phyloP scores from a whole-genome alignment of 2,888 invertebrate genomes.

The Prosapia bicincta region DNA sequence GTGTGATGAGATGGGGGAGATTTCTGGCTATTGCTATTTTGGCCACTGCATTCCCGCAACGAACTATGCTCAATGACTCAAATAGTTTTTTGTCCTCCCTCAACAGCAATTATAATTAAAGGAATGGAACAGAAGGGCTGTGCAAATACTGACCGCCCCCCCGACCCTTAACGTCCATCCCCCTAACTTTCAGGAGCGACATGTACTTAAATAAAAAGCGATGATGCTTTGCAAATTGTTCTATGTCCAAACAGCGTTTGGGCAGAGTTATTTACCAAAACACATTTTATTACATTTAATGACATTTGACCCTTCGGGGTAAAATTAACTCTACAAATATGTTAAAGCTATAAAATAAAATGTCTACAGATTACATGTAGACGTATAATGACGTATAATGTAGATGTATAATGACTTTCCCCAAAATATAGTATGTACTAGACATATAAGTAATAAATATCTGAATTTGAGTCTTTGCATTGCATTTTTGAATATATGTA shows the following conservation, averaged over 20 bases:
- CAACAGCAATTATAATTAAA: not conserved
- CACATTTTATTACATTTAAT: not conserved
- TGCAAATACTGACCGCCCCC: not conserved
- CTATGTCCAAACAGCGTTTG: not conserved
- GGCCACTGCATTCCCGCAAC: conserved; percentile 15
- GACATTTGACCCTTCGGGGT: not conserved
- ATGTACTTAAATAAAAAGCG: not conserved
- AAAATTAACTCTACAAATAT: not conserved
- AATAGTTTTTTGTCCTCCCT: conserved; percentile 27
- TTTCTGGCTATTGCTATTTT: conserved; percentile 4
- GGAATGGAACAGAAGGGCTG: not conserved
- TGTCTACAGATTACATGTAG: no score
- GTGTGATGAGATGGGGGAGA: conserved; percentile 21
- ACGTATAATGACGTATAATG: no score
- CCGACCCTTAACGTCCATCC: not conserved
- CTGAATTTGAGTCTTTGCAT: no score
- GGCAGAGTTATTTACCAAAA: not conserved
- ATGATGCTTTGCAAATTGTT: not conserved
- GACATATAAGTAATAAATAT: no score
- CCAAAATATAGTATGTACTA: no score
- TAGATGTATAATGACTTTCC: no score
- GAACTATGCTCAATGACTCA: conserved; percentile 25
- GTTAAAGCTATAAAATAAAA: not conserved
- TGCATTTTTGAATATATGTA: no score
- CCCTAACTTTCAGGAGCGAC: not conserved